Evolutionary conservation across 2,797 vertebrate species (phyloP), one percentile per base, ranked within the genome.

Genomic region (Mycteria americana): DNA sequence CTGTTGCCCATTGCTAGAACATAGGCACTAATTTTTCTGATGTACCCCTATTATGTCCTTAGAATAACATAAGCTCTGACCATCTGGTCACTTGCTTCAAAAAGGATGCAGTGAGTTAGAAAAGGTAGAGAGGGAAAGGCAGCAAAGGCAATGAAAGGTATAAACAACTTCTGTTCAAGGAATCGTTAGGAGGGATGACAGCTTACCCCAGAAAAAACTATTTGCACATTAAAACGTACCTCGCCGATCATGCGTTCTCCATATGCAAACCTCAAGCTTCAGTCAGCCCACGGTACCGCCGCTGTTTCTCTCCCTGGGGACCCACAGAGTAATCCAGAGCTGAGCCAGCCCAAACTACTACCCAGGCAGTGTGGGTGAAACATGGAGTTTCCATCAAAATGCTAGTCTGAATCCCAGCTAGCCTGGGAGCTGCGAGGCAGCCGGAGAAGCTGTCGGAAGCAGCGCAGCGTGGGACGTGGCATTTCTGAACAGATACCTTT

Each of bases 1-100:
- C 79, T 75, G 57, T 54, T 84, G 85, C 41, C 57, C 76, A 37
- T 63, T 85, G 69, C 72, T 83, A 53, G 64, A 91, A 83, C 65
- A n/a, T n/a, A 85, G 85, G 83, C 41, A 67, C 39, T 96, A 67
- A 93, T 95, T 95, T 72, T 92, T 94, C 84, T 91, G 62, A 54
- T 95, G 84, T 59, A 85, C 51, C 64, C 63, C 81, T 70, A 3
- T 93, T 89, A 95, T 37, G 37, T 93, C 91, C 87, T 95, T 92
- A 88, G 83, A 88, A 92, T 70, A 97, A 91, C 95, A 93, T 89
- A 93, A 91, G 95, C 64, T 95, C 87, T 83, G 89, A 91, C 95
- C 95, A 95, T 95, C 96, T 96, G 93, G 93, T 50, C 84, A 72
- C 59, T 72, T 67, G 80, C 74, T 93, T 80, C 75, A 48, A 22